Conservation (phyloP, 2,888 invertebrate species). For the Eudasyphora cyanicolor region DNA sequence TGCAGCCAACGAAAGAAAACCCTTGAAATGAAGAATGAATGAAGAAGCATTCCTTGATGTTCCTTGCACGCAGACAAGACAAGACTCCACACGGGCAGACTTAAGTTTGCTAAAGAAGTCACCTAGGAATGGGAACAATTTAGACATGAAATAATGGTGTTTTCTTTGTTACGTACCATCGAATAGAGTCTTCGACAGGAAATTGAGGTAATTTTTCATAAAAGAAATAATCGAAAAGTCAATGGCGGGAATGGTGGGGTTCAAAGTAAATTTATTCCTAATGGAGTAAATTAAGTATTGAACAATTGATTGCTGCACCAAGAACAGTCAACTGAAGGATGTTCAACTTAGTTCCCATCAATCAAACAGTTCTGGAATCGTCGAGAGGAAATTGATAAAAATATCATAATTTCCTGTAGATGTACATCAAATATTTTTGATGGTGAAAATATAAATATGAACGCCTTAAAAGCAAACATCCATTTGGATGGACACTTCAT, state of each 20-base stretch:
- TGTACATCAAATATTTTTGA: no score
- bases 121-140: background rate
- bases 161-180: background rate
- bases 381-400: no score
- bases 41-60: background rate
- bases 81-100: background rate
- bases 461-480: no score
- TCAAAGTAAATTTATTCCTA: background rate
- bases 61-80: no score
- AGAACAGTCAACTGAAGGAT: no score
- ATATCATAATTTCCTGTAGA: no score
- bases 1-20: background rate
- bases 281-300: background rate
- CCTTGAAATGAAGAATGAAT: background rate
- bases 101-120: background rate
- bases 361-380: no score
- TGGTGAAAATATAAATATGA: no score
- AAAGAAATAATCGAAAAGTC: background rate
- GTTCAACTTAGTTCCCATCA: no score
- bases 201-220: constrained; percentile 5
- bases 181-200: background rate
- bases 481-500: no score
- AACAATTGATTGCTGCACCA: background rate
- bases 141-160: background rate
- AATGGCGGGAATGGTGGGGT: no score